phyloP scores from a whole-genome alignment of 1,140 invertebrate genomes.

The Diorhabda carinulata region DNA sequence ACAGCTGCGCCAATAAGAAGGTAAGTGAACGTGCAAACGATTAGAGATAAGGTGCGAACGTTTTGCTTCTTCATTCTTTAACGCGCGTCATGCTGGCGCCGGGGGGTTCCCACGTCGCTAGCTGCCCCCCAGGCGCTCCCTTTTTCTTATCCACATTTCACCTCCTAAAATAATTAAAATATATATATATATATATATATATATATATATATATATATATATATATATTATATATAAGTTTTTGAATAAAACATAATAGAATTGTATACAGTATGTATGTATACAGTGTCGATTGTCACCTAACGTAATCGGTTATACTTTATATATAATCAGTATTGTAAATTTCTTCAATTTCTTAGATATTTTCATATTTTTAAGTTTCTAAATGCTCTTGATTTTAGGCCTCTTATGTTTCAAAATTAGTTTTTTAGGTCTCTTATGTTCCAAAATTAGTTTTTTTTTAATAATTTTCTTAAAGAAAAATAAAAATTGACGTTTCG shows the following conservation, averaged over 20 bases:
- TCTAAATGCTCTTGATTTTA: no score
- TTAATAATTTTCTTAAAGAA: no score
- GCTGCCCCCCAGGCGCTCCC: conserved; percentile 40
- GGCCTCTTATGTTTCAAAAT: no score
- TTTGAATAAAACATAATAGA: background rate
- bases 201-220: background rate
- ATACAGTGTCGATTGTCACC: no score
- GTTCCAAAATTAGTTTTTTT: no score
- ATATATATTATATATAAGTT: background rate
- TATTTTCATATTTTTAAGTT: no score
- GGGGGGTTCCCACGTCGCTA: conserved; percentile 45
- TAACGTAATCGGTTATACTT: no score
- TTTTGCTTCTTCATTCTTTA: conserved; percentile 92
- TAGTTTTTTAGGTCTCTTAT: no score
- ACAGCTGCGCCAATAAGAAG: conserved; percentile 97
- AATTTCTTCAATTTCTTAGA: no score
- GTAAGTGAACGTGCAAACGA: conserved; percentile 99
- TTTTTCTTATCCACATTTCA: conserved; percentile 34
- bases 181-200: background rate
- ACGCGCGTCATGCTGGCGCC: conserved; percentile 47
- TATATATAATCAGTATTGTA: no score
- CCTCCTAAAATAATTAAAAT: conserved; percentile 26
- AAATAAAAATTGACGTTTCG: no score
- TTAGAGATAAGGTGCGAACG: conserved; percentile 95
- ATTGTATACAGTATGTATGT: no score